Conservation (phyloP, 2,797 vertebrate species). For the Somateria mollissima region DNA sequence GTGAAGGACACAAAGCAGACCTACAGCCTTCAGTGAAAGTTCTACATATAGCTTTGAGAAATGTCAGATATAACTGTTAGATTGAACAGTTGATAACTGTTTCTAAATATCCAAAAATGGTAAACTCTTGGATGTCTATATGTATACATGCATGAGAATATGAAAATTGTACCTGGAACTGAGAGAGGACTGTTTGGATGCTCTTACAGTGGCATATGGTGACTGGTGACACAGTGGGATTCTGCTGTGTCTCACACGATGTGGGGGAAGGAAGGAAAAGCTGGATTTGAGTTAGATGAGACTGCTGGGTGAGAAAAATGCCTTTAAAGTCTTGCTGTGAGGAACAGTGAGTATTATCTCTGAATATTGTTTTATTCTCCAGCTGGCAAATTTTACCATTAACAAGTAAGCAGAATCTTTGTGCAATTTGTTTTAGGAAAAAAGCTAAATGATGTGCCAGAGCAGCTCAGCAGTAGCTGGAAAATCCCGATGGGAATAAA, state of each 20-base stretch:
- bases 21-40: slow-evolving; percentile 86
- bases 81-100: neutral
- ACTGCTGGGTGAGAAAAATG: neutral
- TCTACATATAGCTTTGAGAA: neutral
- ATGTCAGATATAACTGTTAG: too few species aligned
- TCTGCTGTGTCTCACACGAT: neutral
- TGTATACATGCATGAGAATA: fast-evolving
- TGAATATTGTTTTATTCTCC: neutral
- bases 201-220: neutral
- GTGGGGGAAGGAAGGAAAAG: neutral
- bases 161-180: neutral
- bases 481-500: neutral
- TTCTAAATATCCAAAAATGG: neutral
- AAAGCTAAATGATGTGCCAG: neutral
- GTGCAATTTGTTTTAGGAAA: neutral
- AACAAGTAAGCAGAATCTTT: neutral
- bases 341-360: neutral
- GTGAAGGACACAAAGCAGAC: slow-evolving; percentile 83
- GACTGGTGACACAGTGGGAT: neutral
- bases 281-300: neutral
- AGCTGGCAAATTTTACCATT: neutral
- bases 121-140: neutral
- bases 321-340: neutral
- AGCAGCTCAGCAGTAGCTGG: neutral
- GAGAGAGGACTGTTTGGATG: neutral